Evolutionary conservation across 2,113 vertebrate genomes (phyloP).

Genomic region (Zonotrichia leucophrys): DNA sequence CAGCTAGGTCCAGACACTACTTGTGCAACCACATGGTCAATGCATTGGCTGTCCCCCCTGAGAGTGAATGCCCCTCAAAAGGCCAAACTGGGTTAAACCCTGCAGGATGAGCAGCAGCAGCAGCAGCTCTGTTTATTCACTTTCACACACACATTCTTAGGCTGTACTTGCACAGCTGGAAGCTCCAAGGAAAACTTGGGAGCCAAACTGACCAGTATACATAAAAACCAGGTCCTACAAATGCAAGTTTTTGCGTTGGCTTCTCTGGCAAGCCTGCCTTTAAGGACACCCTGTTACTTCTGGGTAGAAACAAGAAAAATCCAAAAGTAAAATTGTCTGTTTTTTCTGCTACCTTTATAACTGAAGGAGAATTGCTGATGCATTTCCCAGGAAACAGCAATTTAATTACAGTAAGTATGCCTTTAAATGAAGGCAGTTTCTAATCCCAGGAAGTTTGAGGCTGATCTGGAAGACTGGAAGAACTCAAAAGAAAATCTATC

Average conservation of each 20-base stretch:
- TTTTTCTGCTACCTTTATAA: neutral
- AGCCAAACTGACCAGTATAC: neutral
- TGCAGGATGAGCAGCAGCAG: neutral
- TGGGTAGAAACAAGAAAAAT: neutral
- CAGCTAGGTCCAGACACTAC: neutral
- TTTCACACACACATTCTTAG: neutral
- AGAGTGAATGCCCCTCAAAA: fast-evolving
- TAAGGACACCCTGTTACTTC: neutral
- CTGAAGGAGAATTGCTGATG: slow-evolving; percentile 7
- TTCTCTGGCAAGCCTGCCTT: neutral
- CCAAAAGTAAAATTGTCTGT: neutral
- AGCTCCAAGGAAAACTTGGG: neutral
- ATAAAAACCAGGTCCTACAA: neutral
- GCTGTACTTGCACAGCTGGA: neutral
- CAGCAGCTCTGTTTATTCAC: neutral
- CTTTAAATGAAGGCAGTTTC: neutral
- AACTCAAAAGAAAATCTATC: neutral
- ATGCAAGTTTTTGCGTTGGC: neutral
- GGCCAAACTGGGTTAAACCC: neutral
- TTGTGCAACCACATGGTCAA: neutral
- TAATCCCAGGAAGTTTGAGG: neutral
- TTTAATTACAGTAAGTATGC: neutral
- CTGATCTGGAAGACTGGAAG: neutral
- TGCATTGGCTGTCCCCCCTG: neutral
- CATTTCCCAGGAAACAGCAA: slow-evolving; percentile 24